Evolutionary conservation across 2,113 vertebrate genomes (phyloP), one percentile per base, ranked within the genome.

Genomic region (Sorex fumeus): DNA sequence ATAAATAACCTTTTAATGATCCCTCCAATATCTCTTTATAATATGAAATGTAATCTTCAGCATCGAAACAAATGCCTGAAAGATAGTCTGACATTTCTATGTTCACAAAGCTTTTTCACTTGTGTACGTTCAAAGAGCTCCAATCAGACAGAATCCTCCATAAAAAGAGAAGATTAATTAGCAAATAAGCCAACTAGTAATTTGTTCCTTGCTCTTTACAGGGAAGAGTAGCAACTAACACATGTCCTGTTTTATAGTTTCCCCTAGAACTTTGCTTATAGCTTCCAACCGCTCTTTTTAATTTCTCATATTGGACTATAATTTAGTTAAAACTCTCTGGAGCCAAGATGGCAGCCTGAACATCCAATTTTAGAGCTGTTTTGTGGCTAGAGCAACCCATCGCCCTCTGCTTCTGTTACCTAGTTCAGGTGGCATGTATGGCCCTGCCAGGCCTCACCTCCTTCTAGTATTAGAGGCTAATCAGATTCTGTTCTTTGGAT

Each of bases 101-200:
- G 23, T 74, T 91, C n/a, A 60, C 57, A 93, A 47, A 74, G 70
- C 60, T 90, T 88, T 79, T 11, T 36, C 93, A 66, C 27, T 66
- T 66, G 8, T 66, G 11, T 60, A 72, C 66, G 5, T 57, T 16
- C 23, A 70, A 57, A 70, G 30, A 34, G 2, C 0, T 23, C 19
- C n/a, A 81, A 43, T n/a, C 47, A 50, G 71, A 72, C n/a, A 87
- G 74, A 85, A 82, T 75, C 1, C 19, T 45, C 47, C 34, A 53
- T 11, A 27, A 53, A 88, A 94, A 83, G 32, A 88, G 45, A 77
- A n/a, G 30, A 60, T 81, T 74, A 83, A 76, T 86, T 84, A 88
- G 67, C 45, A 86, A 94, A 36, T 62, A 76, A 2, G 64, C 79
- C 84, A 84, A 57, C 81, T 67, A n/a, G 25, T 62, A 84, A 84